These are phyloP conservation scores for Alces alces DNA, from an alignment of 2,113 vertebrate species.

Conservation along the genomic window DNA sequence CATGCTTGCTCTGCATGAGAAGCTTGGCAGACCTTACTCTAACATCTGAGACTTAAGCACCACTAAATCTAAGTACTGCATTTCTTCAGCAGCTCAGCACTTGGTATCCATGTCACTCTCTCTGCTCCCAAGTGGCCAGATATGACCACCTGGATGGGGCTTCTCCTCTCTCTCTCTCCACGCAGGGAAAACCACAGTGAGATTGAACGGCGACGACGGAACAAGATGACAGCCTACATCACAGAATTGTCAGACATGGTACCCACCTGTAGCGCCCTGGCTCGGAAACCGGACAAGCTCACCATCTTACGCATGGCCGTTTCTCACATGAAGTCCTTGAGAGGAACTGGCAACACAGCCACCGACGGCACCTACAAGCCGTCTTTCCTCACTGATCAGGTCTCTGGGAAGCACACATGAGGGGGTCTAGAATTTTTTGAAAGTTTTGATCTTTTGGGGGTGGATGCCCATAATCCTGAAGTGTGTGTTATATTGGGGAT, in stretches of 20 bases:
- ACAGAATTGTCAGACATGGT: constrained; percentile 96
- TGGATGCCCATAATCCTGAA: neutral
- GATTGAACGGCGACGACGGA: constrained; percentile 84
- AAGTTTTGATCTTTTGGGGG: neutral
- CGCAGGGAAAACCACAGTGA: constrained; percentile 87
- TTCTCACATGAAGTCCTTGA: constrained; percentile 97
- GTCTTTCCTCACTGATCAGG: constrained; percentile 97
- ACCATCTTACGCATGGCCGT: constrained; percentile 99
- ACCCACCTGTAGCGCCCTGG: constrained; percentile 96
- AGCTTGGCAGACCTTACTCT: constrained; percentile 32
- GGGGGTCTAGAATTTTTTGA: neutral
- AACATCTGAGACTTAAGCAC: constrained; percentile 27
- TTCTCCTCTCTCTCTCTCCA: constrained; percentile 25
- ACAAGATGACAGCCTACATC: constrained; percentile 90
- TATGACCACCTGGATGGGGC: neutral
- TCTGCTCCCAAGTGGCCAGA: neutral
- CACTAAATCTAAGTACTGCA: neutral
- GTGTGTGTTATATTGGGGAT: neutral
- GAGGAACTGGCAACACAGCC: constrained; percentile 91
- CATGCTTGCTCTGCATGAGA: constrained; percentile 76
- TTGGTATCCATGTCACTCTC: constrained; percentile 27
- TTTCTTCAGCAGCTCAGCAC: constrained; percentile 33
- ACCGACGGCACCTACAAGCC: constrained; percentile 95
- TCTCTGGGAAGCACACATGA: constrained; percentile 45
- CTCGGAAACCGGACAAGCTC: constrained; percentile 97